These are phyloP conservation scores for Odocoileus hemionus DNA, from an alignment of 2,113 vertebrate genomes.

Conservation along the genomic window DNA sequence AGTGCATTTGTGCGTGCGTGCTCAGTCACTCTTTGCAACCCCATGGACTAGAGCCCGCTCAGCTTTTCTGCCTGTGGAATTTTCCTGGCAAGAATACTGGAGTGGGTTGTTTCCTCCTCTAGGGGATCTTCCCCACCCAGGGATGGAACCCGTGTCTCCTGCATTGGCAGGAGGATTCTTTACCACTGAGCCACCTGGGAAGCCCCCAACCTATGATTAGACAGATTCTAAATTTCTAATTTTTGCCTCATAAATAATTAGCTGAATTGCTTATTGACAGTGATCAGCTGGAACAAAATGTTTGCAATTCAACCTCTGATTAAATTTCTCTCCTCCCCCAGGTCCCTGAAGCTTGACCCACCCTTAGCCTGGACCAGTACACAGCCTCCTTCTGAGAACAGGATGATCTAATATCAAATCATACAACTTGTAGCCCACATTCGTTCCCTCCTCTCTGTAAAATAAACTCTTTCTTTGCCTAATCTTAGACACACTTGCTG, in stretches of 20 bases:
- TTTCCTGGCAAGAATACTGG: neutral
- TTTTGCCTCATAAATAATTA: neutral
- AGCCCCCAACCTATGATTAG: neutral
- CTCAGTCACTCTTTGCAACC: neutral
- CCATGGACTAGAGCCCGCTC: neutral
- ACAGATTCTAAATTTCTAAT: neutral
- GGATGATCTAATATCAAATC: neutral
- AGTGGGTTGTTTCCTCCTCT: neutral
- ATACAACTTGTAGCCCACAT: neutral
- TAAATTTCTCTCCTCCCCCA: neutral
- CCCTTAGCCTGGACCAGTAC: neutral
- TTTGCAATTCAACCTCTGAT: neutral
- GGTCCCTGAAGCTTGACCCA: neutral
- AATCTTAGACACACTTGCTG: neutral
- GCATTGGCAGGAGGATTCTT: neutral
- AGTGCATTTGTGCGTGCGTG: rapidly evolving
- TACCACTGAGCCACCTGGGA: neutral
- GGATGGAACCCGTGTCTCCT: neutral
- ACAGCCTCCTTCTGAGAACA: neutral
- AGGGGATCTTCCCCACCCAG: neutral
- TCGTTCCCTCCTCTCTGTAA: neutral
- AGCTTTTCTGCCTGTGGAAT: neutral
- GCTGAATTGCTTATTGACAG: neutral
- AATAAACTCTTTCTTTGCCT: neutral
- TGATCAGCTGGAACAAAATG: neutral